These are phyloP conservation scores for Molossus molossus DNA, from an alignment of 2,797 vertebrate species.

Conservation along the genomic window DNA sequence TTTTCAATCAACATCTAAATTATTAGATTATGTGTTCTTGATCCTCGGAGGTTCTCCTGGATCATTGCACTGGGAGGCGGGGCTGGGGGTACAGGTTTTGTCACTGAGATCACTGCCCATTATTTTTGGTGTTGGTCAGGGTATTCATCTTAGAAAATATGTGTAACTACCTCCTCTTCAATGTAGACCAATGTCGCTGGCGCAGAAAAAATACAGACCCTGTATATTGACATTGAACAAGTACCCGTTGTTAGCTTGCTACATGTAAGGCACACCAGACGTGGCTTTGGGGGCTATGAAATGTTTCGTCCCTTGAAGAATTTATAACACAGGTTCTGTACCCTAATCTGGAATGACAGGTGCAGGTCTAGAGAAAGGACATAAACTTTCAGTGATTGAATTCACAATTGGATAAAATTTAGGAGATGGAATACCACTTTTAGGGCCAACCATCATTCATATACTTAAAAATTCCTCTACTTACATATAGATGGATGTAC, in stretches of 20 bases:
- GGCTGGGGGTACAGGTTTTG: background rate
- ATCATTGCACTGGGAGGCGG: slow-evolving; percentile 35
- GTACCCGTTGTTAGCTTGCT: background rate
- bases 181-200: background rate
- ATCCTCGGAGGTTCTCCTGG: slow-evolving; percentile 18
- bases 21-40: slow-evolving; percentile 27
- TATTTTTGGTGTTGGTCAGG: background rate
- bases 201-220: slow-evolving; percentile 9
- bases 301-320: background rate
- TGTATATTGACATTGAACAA: background rate
- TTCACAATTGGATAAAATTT: slow-evolving; percentile 62
- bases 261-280: background rate
- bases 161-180: background rate
- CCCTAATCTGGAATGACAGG: background rate
- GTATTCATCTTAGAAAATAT: slow-evolving; percentile 39
- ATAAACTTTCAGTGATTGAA: background rate
- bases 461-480: background rate
- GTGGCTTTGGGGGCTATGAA: background rate
- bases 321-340: slow-evolving; percentile 3
- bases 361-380: background rate
- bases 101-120: background rate
- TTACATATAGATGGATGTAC: background rate
- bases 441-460: background rate
- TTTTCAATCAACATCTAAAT: slow-evolving; percentile 65
- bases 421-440: background rate